Evolutionary conservation across 2,888 invertebrate genomes (phyloP), one percentile per base, ranked within the genome.

Genomic region (Oscheius sp.): DNA sequence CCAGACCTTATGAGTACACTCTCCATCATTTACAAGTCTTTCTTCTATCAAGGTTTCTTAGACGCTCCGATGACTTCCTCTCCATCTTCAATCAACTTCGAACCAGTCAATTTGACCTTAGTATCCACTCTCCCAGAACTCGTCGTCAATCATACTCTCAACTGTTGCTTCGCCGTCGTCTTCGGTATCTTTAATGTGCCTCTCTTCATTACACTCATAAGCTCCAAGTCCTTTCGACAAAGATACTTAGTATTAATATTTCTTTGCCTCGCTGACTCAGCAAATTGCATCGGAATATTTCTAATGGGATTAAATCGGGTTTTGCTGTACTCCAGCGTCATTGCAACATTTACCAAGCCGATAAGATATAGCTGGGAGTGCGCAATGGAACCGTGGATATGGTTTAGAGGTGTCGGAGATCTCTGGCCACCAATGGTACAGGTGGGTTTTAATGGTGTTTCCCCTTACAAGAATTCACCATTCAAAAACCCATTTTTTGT

Each of bases 231-330:
- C 57, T 24, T 65, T 20, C 45, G 65, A 44, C 32, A 38, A 0
- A 14, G 45, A 12, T 65, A 54, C 45, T 20, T 54, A 3, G 65
- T 62, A 17, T 63, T 79, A 2, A 74, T 77, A 57, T 72, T 74
- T 30, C 75, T 79, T 6, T 70, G 70, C 3, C 54, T 75, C 33
- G 75, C 79, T 4, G 79, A 79, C 68, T 72, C 74, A 3, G 69
- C 70, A 70, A 77, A 79, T 59, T 75, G 77, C 17, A 33, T 79
- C 0, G 77, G 75, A 0, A 79, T 79, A 14, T 67, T 74, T 26
- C 62, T 73, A 9, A 79, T 79, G 79, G 79, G 79, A n/a, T 69
- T 77, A 36, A 76, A 79, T 26, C 71, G 79, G 6, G 77, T 79
- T 0, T 63, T 68, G 51, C 50, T 77, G 45, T 77, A 77, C 45